Percentiles rank a stretch among this genome's conserved stretches.
Conservation (phyloP, 2,113 vertebrate species). For the Lethenteron reissneri region DNA sequence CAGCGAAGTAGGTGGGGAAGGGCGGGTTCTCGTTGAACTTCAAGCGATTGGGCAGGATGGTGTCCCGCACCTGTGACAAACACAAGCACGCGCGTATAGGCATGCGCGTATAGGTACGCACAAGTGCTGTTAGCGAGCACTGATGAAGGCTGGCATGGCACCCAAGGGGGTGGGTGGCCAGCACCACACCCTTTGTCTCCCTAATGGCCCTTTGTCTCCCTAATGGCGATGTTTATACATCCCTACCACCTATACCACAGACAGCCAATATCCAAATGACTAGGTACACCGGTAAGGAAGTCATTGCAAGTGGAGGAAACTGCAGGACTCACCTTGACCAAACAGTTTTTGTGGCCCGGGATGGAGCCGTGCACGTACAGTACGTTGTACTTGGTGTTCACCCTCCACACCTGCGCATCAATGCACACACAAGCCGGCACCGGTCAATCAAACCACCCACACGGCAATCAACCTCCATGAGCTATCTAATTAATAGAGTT, state of each 20-base stretch:
- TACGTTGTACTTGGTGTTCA: conserved; percentile 65
- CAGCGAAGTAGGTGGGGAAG: conserved; percentile 69
- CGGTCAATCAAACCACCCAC: background rate
- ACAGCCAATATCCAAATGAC: too few species aligned
- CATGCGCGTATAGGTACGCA: background rate
- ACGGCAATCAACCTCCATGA: too few species aligned
- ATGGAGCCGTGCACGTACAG: conserved; percentile 71
- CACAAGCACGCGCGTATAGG: background rate
- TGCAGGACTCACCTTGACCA: conserved; percentile 52
- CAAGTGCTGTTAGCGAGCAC: background rate
- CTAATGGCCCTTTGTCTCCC: too few species aligned
- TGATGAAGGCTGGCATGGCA: too few species aligned
- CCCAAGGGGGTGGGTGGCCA: too few species aligned
- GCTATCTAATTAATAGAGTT: too few species aligned
- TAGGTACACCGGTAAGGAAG: too few species aligned
- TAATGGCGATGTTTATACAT: too few species aligned
- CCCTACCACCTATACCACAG: too few species aligned
- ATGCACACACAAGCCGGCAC: background rate
- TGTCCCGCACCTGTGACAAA: conserved; percentile 39
- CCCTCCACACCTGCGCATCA: conserved; percentile 52
- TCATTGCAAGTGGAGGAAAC: too few species aligned
- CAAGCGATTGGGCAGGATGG: conserved; percentile 24
- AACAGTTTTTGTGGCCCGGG: conserved; percentile 65
- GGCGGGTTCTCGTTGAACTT: conserved; percentile 32
- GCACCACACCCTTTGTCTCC: too few species aligned